Evolutionary conservation across 2,888 invertebrate genomes (phyloP).

Genomic region (Leptopilina myrica): DNA sequence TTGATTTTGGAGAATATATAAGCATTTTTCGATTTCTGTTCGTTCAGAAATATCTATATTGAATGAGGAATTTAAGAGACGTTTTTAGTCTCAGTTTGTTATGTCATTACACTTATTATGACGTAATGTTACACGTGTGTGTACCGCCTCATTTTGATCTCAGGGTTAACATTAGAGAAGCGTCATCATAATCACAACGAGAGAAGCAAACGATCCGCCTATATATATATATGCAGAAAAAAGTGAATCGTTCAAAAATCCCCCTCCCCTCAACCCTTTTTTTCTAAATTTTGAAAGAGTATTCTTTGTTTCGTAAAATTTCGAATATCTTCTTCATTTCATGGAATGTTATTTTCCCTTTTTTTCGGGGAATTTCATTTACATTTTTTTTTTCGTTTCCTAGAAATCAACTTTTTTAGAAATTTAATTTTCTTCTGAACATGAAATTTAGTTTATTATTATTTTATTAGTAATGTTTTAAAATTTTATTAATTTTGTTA

Average conservation of each 20-base stretch:
- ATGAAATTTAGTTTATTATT: too few relatives aligned
- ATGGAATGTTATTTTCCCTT: too few relatives aligned
- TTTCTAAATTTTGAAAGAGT: not conserved
- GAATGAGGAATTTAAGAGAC: not conserved
- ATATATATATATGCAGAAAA: not conserved
- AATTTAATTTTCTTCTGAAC: too few relatives aligned
- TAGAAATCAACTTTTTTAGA: too few relatives aligned
- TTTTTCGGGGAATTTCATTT: too few relatives aligned
- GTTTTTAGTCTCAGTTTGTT: not conserved
- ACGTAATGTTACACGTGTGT: slow-evolving; percentile 23
- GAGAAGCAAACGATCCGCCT: not conserved
- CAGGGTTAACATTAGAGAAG: slow-evolving; percentile 18
- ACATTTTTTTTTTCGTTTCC: too few relatives aligned
- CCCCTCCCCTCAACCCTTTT: not conserved
- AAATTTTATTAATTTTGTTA: too few relatives aligned
- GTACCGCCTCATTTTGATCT: slow-evolving; percentile 24
- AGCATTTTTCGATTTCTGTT: not conserved
- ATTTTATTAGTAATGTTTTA: too few relatives aligned
- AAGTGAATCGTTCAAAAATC: not conserved
- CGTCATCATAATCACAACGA: slow-evolving; percentile 19
- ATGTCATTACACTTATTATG: slow-evolving; percentile 21
- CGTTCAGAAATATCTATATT: not conserved
- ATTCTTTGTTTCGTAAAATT: not conserved
- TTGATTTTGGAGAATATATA: not conserved
- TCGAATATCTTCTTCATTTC: too few relatives aligned